Percentiles rank a stretch among this genome's conserved stretches.
Conservation (phyloP, 92 coral and sea anemone species). For the Parazoanthus darwini region DNA sequence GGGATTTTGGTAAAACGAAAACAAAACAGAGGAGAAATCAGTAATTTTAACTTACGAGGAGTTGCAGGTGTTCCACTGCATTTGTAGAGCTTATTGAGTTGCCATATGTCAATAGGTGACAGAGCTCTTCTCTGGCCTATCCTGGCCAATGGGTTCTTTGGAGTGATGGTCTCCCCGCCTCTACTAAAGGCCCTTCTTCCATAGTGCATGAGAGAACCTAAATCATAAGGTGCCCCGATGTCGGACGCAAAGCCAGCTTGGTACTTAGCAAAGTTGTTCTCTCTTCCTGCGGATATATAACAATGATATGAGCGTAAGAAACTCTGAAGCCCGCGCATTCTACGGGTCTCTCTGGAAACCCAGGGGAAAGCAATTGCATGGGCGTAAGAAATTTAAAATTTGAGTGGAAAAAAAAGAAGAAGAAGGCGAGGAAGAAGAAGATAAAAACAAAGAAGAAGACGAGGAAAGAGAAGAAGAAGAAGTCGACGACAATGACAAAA, state of each 20-base stretch:
- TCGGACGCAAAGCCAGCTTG: background rate
- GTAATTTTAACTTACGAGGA: conserved; percentile 12
- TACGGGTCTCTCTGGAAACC: background rate
- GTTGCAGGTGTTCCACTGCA: conserved; percentile 16
- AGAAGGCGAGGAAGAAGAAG: no score
- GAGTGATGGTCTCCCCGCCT: conserved; percentile 20
- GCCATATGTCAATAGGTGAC: conserved; percentile 40
- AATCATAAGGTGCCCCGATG: conserved; percentile 25
- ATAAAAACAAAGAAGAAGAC: no score
- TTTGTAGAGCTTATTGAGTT: conserved; percentile 15
- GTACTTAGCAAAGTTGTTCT: background rate
- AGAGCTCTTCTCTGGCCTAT: conserved; percentile 41
- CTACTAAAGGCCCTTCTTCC: conserved; percentile 14
- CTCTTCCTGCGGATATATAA: background rate
- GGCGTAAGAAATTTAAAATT: no score
- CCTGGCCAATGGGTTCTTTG: conserved; percentile 10
- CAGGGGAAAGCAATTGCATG: background rate
- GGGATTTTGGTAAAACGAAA: no score
- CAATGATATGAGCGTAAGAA: background rate
- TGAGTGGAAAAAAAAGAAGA: no score
- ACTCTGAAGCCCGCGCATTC: background rate
- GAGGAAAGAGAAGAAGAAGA: no score
- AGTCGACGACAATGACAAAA: no score
- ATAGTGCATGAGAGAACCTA: conserved; percentile 32
- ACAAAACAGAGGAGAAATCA: no score